phyloP scores from a whole-genome alignment of 2,113 vertebrate species.

The Tenrec ecaudatus region DNA sequence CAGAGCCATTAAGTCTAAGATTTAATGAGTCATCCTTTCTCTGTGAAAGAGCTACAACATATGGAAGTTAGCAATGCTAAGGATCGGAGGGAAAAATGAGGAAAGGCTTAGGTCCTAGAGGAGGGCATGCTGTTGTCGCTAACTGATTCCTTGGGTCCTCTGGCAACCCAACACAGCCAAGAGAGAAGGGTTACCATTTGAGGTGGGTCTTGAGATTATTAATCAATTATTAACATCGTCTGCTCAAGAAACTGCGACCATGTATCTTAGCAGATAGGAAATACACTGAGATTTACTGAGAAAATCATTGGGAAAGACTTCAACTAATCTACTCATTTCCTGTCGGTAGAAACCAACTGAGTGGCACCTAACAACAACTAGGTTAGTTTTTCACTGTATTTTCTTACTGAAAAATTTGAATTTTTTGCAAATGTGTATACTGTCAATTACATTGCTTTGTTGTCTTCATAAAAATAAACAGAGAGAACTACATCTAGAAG shows the following conservation, averaged over 20 bases:
- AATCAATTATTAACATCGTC: slow-evolving; percentile 58
- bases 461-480: neutral
- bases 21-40: neutral
- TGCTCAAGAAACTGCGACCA: slow-evolving; percentile 67
- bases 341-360: no score
- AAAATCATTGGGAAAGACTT: slow-evolving; percentile 87
- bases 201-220: neutral
- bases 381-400: slow-evolving; percentile 80
- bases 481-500: neutral
- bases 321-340: no score
- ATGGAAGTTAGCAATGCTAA: neutral
- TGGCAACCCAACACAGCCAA: neutral
- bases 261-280: slow-evolving; percentile 85
- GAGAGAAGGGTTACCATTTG: neutral
- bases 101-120: neutral
- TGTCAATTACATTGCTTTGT: slow-evolving; percentile 88
- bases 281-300: slow-evolving; percentile 89
- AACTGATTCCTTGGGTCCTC: neutral
- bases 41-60: neutral
- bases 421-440: slow-evolving; percentile 86
- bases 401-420: slow-evolving; percentile 84
- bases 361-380: no score
- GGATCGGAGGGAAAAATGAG: neutral
- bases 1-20: neutral
- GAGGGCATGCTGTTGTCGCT: neutral